A percentile compares a stretch with the other conserved stretches of the same genome.
Conservation (phyloP, 2,888 invertebrate genomes). For the Gastrophysa polygoni region DNA sequence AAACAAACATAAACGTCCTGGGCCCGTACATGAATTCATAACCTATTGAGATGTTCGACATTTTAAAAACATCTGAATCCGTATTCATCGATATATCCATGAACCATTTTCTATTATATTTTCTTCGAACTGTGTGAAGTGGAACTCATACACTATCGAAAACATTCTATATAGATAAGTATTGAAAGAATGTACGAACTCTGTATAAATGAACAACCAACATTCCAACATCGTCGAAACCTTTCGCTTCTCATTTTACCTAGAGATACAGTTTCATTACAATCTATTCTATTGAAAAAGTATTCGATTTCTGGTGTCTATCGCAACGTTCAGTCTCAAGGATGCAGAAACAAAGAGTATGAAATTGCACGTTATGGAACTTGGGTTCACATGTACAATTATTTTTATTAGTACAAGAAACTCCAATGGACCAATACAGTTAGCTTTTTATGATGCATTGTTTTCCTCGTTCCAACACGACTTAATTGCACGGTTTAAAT, state of each 20-base stretch:
- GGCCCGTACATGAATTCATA: too few relatives aligned
- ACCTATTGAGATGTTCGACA: too few relatives aligned
- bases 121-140: too few relatives aligned
- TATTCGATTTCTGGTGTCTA: slow-evolving; percentile 1
- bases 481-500: background rate
- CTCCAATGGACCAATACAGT: slow-evolving; percentile 8
- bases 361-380: slow-evolving; percentile 13
- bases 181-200: too few relatives aligned
- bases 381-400: slow-evolving; percentile 6
- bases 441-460: slow-evolving; percentile 3
- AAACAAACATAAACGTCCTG: too few relatives aligned
- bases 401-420: background rate
- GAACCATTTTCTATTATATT: too few relatives aligned
- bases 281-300: background rate
- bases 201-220: too few relatives aligned
- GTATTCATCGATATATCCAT: too few relatives aligned
- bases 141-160: too few relatives aligned
- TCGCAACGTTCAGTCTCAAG: slow-evolving; percentile 16
- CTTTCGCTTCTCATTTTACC: background rate
- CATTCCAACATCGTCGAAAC: background rate
- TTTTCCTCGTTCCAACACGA: background rate
- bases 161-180: too few relatives aligned
- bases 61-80: too few relatives aligned
- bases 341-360: slow-evolving; percentile 20
- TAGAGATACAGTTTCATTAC: slow-evolving; percentile 1